phyloP scores from a whole-genome alignment of 2,888 invertebrate species.

The Masnerella sp. region DNA sequence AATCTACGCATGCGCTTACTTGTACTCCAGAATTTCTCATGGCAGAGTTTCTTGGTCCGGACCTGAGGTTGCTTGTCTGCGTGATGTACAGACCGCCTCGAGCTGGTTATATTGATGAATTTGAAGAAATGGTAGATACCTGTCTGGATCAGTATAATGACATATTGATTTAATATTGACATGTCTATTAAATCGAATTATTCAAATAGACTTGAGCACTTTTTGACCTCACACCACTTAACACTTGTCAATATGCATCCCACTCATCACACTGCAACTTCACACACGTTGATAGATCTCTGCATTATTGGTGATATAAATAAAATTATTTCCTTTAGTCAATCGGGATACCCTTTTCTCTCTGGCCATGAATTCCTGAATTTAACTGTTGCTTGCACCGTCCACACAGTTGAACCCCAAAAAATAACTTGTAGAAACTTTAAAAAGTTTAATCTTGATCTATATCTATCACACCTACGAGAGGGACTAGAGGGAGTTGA shows the following conservation, averaged over 20 bases:
- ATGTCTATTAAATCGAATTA: neutral
- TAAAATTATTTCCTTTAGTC: neutral
- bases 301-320: neutral
- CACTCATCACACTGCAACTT: conserved; percentile 12
- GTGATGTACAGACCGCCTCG: conserved; percentile 15
- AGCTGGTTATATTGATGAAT: neutral
- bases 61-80: neutral
- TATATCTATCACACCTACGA: too few species aligned
- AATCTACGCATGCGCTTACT: neutral
- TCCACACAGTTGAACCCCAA: too few species aligned
- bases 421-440: too few species aligned
- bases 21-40: conserved; percentile 12
- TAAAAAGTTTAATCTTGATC: too few species aligned
- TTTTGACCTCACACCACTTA: neutral
- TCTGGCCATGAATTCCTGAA: conserved; percentile 13
- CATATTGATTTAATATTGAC: conserved; percentile 19
- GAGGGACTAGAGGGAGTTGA: too few species aligned
- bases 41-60: neutral
- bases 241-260: neutral
- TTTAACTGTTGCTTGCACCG: neutral
- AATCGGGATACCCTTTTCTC: conserved; percentile 12
- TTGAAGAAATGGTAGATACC: neutral
- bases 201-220: neutral
- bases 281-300: conserved; percentile 1
- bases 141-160: neutral